Evolutionary conservation across 2,113 vertebrate species (phyloP), one percentile per base, ranked within the genome.

Genomic region (Quiscalus mexicanus): DNA sequence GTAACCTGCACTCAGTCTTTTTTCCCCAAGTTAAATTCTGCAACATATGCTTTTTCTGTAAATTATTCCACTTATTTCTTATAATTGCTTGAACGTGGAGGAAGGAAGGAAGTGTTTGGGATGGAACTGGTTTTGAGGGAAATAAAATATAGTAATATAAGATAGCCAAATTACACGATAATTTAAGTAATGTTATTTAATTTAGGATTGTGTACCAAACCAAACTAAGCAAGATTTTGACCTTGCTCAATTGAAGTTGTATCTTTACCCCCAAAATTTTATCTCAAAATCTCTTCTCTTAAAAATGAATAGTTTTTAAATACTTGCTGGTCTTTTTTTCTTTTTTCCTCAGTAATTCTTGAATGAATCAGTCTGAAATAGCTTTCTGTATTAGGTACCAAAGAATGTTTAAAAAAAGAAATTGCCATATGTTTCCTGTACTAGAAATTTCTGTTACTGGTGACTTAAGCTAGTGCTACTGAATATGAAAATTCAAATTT

Each of bases 391-490:
- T 3, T 42, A 18, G 62, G 6, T 63, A 80, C 30, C 33, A 75
- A 63, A 49, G 53, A 41, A 63, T n/a, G 13, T 59, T 84, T 73
- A 27, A 74, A 87, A 92, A 95, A 76, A 77, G 42, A 80, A 9
- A 75, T 71, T 87, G 53, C 50, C 71, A 31, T 90, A 87, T 94
- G 73, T 67, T 87, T 91, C 71, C 80, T 91, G 52, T 78, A 67
- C 64, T 69, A 63, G 69, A 44, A 87, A 74, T 50, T 90, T 75
- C 62, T 53, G 59, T 62, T 69, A 58, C 50, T 92, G 77, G 25
- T 84, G 47, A 22, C 49, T 62, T 78, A 58, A 62, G 56, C 45
- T 81, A 67, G 41, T 59, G 77, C 55, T 77, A 42, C 27, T 62
- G 42, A 70, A 84, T 75, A 31, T 60, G 45, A 70, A 94, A 87